A percentile compares a stretch with the other conserved stretches of the same genome.
phyloP scores from a whole-genome alignment of 1,140 invertebrate genomes.

The Anoplophora glabripennis region DNA sequence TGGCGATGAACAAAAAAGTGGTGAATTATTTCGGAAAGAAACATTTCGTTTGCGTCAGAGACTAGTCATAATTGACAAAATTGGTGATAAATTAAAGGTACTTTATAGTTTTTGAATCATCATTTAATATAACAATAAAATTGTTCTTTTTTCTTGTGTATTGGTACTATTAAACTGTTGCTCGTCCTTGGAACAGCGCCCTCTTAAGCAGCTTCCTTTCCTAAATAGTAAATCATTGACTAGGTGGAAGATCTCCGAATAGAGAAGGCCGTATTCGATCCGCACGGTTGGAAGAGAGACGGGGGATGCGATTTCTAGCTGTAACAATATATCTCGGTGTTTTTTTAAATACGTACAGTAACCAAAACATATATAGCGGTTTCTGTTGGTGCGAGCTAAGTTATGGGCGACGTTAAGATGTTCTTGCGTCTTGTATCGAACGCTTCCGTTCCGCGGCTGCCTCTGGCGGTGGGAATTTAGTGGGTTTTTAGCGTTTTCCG shows the following conservation, averaged over 20 bases:
- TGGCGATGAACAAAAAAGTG: too few species aligned
- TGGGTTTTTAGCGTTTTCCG: too few species aligned
- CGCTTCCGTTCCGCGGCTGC: constrained; percentile 6
- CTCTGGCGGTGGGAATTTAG: too few species aligned
- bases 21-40: too few species aligned
- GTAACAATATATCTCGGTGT: constrained; percentile 31
- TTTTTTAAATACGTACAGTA: constrained; percentile 31
- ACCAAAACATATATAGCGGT: constrained; percentile 37
- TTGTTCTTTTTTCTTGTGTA: too few species aligned
- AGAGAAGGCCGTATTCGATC: constrained; percentile 1
- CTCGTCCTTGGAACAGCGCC: too few species aligned
- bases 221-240: constrained; percentile 14
- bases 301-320: constrained; percentile 23
- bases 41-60: too few species aligned
- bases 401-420: constrained; percentile 22
- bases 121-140: too few species aligned
- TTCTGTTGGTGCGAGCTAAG: constrained; percentile 29
- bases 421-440: constrained; percentile 19
- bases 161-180: too few species aligned
- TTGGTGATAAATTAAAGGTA: too few species aligned
- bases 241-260: constrained; percentile 13
- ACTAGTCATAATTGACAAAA: too few species aligned
- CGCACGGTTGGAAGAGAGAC: constrained; percentile 1
- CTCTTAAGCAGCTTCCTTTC: not conserved
- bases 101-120: too few species aligned